These are phyloP conservation scores for Corvus cornix DNA, from an alignment of 2,113 vertebrate species.

Conservation along the genomic window DNA sequence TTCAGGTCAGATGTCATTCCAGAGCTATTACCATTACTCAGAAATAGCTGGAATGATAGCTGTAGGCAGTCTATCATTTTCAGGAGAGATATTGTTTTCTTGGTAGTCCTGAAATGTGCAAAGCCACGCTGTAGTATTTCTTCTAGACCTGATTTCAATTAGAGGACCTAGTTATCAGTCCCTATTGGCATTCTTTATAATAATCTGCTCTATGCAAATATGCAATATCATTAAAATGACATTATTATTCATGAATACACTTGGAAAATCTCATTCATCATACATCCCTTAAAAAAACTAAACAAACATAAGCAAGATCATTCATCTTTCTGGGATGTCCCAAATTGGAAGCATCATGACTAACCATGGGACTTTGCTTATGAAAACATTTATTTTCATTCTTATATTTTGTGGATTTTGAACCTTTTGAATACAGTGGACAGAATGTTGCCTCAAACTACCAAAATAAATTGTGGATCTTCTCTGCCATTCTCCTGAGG, in stretches of 20 bases:
- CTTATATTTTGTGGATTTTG: conserved; percentile 21
- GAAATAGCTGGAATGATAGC: conserved; percentile 59
- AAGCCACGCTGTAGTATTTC: background rate
- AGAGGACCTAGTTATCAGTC: background rate
- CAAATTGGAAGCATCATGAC: conserved; percentile 53
- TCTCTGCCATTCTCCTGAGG: conserved; percentile 39
- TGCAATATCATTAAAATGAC: conserved; percentile 33
- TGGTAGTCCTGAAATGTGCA: conserved; percentile 32
- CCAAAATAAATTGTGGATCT: conserved; percentile 44
- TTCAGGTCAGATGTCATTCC: conserved; percentile 71
- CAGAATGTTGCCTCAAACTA: conserved; percentile 44
- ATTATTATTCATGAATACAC: conserved; percentile 57
- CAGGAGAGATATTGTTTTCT: conserved; percentile 47
- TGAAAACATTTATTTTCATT: conserved; percentile 55
- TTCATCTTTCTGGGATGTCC: conserved; percentile 5
- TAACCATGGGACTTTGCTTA: conserved; percentile 41
- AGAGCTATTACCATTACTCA: conserved; percentile 59
- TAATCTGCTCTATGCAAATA: conserved; percentile 34
- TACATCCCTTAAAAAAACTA: conserved; percentile 50
- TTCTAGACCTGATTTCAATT: conserved; percentile 53
- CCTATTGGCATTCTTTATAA: conserved; percentile 25
- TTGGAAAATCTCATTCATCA: conserved; percentile 53
- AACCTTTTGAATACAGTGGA: background rate
- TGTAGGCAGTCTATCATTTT: conserved; percentile 52
- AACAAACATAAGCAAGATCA: conserved; percentile 44